Evolutionary conservation across 2,888 invertebrate genomes (phyloP).

Genomic region (Lottia gigantea): DNA sequence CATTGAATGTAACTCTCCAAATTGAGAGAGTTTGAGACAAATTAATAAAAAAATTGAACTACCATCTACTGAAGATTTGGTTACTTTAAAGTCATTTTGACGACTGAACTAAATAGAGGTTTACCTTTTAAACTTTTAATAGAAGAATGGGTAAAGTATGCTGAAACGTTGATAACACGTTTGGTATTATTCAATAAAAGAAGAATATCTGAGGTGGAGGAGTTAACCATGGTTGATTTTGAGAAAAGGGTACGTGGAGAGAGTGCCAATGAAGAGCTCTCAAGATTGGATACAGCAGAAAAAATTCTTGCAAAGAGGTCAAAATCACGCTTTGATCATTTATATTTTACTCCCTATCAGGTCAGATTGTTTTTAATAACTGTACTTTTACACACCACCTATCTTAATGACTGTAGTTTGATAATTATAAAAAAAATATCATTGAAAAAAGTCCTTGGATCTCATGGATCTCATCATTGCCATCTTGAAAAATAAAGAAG

Average conservation of each 20-base stretch:
- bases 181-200: not conserved
- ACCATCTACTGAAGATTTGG: constrained; percentile 21
- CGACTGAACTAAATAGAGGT: not conserved
- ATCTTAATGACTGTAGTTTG: no score
- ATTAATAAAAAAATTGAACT: constrained; percentile 24
- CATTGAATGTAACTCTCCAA: constrained; percentile 19
- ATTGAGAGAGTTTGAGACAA: constrained; percentile 20
- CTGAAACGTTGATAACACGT: not conserved
- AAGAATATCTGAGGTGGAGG: not conserved
- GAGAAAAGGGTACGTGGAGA: not conserved
- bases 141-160: not conserved
- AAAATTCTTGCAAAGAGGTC: not conserved
- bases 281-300: no score
- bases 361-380: no score
- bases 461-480: no score
- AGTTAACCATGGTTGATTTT: not conserved
- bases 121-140: not conserved
- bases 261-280: not conserved
- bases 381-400: no score
- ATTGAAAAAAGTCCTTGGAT: no score
- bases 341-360: no score
- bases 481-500: no score
- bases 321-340: no score
- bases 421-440: no score
- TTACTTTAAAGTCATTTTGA: constrained; percentile 10